phyloP scores from a whole-genome alignment of 1,140 invertebrate genomes.

The Dysdera silvatica region DNA sequence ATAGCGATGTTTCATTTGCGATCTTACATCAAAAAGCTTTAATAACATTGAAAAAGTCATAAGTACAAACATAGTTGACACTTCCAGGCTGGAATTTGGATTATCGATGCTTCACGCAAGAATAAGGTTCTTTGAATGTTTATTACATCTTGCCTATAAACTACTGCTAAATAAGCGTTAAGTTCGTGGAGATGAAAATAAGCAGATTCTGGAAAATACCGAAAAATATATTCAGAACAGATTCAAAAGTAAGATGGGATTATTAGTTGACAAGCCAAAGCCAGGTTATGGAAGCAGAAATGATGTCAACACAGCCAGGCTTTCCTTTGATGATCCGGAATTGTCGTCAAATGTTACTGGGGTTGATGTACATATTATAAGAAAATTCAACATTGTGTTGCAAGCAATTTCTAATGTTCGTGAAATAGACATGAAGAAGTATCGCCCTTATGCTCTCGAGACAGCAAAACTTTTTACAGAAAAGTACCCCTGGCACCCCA shows the following conservation, averaged over 20 bases:
- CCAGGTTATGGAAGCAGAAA: not conserved
- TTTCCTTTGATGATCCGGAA: not conserved
- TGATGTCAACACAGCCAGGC: not conserved
- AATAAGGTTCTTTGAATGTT: not conserved
- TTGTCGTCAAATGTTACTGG: not conserved
- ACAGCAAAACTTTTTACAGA: too few relatives aligned
- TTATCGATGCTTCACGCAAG: conserved; percentile 1
- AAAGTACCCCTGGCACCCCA: not conserved
- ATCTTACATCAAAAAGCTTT: not conserved
- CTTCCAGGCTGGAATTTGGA: not conserved
- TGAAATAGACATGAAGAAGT: too few relatives aligned
- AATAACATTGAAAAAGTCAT: conserved; percentile 2
- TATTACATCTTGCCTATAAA: not conserved
- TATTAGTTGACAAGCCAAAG: not conserved
- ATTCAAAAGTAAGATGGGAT: not conserved
- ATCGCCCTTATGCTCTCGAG: not conserved
- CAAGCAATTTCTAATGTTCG: not conserved
- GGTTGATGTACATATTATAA: not conserved
- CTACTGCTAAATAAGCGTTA: not conserved
- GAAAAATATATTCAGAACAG: not conserved
- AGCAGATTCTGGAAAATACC: not conserved
- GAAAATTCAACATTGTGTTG: not conserved
- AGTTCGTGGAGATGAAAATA: not conserved
- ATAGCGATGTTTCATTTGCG: not conserved
- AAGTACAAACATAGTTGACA: not conserved